phyloP scores from a whole-genome alignment of 1,140 invertebrate genomes.

The Paraescarpia echinospica region DNA sequence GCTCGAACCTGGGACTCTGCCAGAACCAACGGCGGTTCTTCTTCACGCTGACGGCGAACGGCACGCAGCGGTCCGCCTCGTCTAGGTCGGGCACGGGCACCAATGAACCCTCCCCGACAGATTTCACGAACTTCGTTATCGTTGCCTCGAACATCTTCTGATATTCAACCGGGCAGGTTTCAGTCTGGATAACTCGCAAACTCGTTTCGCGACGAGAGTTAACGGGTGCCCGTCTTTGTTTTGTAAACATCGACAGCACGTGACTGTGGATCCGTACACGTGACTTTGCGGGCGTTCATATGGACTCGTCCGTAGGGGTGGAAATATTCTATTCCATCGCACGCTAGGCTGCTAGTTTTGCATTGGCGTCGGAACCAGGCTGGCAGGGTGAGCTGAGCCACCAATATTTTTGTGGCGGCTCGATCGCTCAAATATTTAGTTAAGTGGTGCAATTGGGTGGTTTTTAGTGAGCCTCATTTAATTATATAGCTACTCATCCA shows the following conservation, averaged over 20 bases:
- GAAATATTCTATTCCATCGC: background rate
- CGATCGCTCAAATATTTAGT: no score
- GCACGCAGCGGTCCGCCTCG: conserved; percentile 31
- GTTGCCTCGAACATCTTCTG: conserved; percentile 33
- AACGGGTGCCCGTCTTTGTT: background rate
- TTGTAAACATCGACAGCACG: background rate
- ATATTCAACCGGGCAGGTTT: background rate
- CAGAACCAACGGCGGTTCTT: conserved; percentile 29
- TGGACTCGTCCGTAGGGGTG: background rate
- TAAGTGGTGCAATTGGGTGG: no score
- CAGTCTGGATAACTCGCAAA: background rate
- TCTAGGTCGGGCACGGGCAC: conserved; percentile 30
- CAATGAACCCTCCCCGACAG: conserved; percentile 29
- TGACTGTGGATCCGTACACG: background rate
- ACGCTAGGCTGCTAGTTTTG: background rate
- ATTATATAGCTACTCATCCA: no score
- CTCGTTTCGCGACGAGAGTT: background rate
- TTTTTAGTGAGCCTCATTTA: no score
- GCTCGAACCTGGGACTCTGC: conserved; percentile 14
- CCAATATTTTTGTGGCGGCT: no score
- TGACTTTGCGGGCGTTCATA: background rate
- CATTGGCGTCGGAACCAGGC: background rate
- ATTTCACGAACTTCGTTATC: conserved; percentile 32
- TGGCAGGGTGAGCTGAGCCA: no score
- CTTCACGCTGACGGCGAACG: conserved; percentile 32